These are phyloP conservation scores for Lycocorax pyrrhopterus DNA, from an alignment of 2,113 vertebrate genomes.

Conservation along the genomic window DNA sequence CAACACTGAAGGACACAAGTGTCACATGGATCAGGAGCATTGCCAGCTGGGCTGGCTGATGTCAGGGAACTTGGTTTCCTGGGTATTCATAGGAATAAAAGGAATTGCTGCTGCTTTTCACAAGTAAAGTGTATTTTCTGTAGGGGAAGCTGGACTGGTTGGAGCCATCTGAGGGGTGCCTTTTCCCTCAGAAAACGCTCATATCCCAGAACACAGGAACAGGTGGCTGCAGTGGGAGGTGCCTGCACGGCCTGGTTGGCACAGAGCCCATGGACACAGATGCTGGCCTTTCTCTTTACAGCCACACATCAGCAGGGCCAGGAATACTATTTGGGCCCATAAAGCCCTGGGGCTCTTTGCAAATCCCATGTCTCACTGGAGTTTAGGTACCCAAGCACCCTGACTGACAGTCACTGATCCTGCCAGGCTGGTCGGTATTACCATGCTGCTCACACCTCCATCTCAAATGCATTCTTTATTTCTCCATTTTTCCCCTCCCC, in stretches of 20 bases:
- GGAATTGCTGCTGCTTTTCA: not conserved
- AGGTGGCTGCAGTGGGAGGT: not conserved
- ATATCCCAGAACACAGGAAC: not conserved
- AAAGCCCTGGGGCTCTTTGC: not conserved
- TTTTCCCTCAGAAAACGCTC: not conserved
- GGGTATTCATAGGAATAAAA: slow-evolving; percentile 18
- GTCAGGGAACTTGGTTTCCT: not conserved
- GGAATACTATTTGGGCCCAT: not conserved
- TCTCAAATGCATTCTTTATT: not conserved
- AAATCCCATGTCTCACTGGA: not conserved
- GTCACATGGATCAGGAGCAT: fast-evolving
- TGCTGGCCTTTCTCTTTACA: not conserved
- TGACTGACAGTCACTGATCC: not conserved
- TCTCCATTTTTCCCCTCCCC: not conserved
- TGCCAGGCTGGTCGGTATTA: not conserved
- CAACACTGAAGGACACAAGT: not conserved
- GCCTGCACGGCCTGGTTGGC: not conserved
- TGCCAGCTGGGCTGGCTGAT: not conserved
- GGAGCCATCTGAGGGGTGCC: not conserved
- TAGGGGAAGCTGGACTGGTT: not conserved
- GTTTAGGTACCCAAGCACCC: not conserved
- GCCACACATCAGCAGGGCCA: not conserved
- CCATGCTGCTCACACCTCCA: not conserved
- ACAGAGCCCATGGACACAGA: not conserved
- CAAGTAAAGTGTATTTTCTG: not conserved